Percentiles rank a stretch among this genome's conserved stretches.
Conservation (phyloP, 2,888 invertebrate species). For the Meloe dianella region DNA sequence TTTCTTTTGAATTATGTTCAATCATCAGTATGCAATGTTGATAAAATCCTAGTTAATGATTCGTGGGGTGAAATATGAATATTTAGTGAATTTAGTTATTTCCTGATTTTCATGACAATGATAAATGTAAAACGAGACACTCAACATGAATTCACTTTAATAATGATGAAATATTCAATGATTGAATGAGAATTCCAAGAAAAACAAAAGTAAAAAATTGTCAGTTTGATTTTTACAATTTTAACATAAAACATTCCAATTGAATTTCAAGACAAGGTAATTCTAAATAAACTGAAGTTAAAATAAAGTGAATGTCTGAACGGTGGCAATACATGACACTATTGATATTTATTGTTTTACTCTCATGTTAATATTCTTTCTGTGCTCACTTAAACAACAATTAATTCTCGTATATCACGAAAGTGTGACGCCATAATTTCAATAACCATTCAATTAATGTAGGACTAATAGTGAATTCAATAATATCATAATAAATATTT, state of each 20-base stretch:
- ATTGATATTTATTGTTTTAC: slow-evolving; percentile 38
- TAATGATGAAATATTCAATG: slow-evolving; percentile 4
- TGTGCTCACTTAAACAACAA: slow-evolving; percentile 22
- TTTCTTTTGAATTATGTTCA: neutral
- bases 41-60: slow-evolving; percentile 10
- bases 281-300: slow-evolving; percentile 34
- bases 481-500: slow-evolving; percentile 9
- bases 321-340: slow-evolving; percentile 37
- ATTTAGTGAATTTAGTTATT: slow-evolving; percentile 8
- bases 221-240: slow-evolving; percentile 34
- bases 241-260: slow-evolving; percentile 31
- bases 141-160: slow-evolving; percentile 6
- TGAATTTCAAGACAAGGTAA: slow-evolving; percentile 34
- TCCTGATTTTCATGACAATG: slow-evolving; percentile 13
- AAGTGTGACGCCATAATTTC: slow-evolving; percentile 15
- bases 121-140: slow-evolving; percentile 9
- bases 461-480: neutral
- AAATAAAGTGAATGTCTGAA: slow-evolving; percentile 35
- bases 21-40: slow-evolving; percentile 8
- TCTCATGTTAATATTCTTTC: slow-evolving; percentile 30
- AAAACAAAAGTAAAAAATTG: neutral
- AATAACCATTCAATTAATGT: slow-evolving; percentile 16
- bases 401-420: slow-evolving; percentile 24
- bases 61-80: slow-evolving; percentile 7
- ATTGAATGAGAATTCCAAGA: neutral